A percentile compares a stretch with the other conserved stretches of the same genome.
phyloP scores from a whole-genome alignment of 2,113 vertebrate genomes.

The Oceanodroma tethys region DNA sequence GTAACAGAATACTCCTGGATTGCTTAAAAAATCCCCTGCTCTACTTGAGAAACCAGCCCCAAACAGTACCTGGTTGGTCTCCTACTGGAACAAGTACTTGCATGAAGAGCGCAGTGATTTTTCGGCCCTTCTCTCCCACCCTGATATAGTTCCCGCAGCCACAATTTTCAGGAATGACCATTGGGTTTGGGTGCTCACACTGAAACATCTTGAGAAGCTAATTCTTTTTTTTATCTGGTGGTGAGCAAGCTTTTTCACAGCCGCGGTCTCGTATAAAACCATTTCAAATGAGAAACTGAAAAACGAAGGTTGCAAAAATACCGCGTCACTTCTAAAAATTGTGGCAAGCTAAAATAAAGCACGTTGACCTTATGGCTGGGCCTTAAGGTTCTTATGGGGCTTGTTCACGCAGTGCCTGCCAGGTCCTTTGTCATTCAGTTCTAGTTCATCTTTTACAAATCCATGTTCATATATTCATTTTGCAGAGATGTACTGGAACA shows the following conservation, averaged over 20 bases:
- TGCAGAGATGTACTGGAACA: neutral
- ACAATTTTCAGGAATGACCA: neutral
- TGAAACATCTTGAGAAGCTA: neutral
- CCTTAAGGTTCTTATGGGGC: neutral
- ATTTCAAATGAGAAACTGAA: neutral
- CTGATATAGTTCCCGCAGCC: neutral
- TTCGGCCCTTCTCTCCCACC: neutral
- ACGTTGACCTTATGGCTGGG: neutral
- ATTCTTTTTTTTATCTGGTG: neutral
- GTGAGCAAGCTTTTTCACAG: neutral
- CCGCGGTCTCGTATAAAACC: rapidly evolving
- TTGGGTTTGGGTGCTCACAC: neutral
- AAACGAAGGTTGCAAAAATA: neutral
- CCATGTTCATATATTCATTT: neutral
- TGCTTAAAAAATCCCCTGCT: neutral
- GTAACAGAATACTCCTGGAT: neutral
- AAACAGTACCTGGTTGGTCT: neutral
- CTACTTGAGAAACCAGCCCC: neutral
- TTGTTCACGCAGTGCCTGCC: neutral
- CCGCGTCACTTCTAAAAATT: neutral
- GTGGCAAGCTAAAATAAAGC: neutral
- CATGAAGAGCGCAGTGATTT: neutral
- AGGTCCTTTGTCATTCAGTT: neutral
- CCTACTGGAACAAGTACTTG: neutral
- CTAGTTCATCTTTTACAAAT: neutral